Conservation (phyloP, 2,797 vertebrate species). For the Characodon lateralis region DNA sequence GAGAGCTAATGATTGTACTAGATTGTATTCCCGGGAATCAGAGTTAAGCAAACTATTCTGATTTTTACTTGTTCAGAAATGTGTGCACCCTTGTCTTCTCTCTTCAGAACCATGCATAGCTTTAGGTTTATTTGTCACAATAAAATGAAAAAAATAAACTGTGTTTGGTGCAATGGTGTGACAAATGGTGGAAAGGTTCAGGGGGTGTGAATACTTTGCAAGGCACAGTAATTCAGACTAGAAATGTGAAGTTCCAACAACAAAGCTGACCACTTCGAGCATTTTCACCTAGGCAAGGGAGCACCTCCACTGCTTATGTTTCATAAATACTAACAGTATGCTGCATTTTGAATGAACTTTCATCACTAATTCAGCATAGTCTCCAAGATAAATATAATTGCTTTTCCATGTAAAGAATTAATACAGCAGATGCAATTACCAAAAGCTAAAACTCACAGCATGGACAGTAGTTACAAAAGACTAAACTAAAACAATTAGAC, state of each 20-base stretch:
- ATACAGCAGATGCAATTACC: background rate
- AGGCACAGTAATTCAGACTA: background rate
- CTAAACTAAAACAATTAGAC: background rate
- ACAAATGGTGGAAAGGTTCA: background rate
- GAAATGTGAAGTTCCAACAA: background rate
- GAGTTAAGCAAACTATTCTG: no score
- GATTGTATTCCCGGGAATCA: no score
- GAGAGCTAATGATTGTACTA: background rate
- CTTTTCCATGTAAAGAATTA: background rate
- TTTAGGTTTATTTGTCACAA: background rate
- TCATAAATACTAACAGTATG: background rate
- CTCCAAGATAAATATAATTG: conserved; percentile 8
- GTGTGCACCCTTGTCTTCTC: no score
- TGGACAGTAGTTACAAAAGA: conserved; percentile 6
- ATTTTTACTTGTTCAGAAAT: no score
- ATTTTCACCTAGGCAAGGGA: background rate
- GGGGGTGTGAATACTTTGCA: background rate
- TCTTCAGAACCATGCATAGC: background rate
- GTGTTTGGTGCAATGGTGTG: no score
- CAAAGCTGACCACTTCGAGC: background rate
- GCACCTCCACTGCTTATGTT: background rate
- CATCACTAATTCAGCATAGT: background rate
- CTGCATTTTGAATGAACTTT: conserved; percentile 4
- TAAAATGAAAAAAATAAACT: background rate
- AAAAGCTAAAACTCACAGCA: conserved; percentile 7